Conservation (phyloP, 37 sponge, comb jelly and placozoan genomes). For the Cladorhizidae sp. region DNA sequence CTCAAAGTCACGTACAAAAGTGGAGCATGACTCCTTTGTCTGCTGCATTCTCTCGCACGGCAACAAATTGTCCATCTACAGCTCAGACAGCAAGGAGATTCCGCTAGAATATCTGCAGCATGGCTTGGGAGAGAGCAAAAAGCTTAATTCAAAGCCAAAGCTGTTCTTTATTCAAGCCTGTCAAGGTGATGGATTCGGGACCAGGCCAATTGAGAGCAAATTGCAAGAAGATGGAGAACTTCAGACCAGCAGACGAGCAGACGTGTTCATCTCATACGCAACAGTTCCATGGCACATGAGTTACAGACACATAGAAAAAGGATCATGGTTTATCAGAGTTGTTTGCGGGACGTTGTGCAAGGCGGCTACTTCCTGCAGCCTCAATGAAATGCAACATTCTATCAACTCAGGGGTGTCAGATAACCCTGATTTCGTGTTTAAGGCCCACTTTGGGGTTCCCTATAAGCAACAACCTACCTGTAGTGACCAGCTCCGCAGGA, state of each 20-base stretch:
- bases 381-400: too few species aligned
- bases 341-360: constrained; percentile 29
- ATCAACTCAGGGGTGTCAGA: too few species aligned
- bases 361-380: neutral
- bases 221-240: constrained; percentile 30
- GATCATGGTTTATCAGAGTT: constrained; percentile 56
- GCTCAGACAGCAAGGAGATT: constrained; percentile 68
- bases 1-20: constrained; percentile 25
- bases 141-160: constrained; percentile 77
- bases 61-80: constrained; percentile 54
- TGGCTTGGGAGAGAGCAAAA: constrained; percentile 26
- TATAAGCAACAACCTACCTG: too few species aligned
- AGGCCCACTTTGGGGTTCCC: too few species aligned
- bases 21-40: constrained; percentile 73
- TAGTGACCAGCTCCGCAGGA: too few species aligned
- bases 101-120: constrained; percentile 36
- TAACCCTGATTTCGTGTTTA: too few species aligned
- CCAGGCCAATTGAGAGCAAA: too few species aligned
- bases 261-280: constrained; percentile 60
- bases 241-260: too few species aligned
- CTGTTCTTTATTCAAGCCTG: constrained; percentile 93
- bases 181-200: constrained; percentile 43
- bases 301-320: constrained; percentile 44
- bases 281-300: constrained; percentile 29
- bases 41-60: constrained; percentile 92